These are phyloP conservation scores for Okamejei kenojei DNA, from an alignment of 2,797 vertebrate species.

Conservation along the genomic window DNA sequence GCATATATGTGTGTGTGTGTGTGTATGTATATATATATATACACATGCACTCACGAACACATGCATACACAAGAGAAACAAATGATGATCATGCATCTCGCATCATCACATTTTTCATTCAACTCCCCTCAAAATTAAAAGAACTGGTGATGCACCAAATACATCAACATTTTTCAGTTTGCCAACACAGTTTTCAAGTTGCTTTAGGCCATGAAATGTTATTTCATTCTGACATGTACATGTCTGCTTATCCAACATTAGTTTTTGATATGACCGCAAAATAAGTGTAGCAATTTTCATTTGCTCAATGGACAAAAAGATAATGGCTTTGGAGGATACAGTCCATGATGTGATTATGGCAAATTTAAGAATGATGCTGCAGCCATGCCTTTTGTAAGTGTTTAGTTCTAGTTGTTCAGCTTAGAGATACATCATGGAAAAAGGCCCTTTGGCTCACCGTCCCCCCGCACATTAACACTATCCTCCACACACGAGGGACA, in stretches of 20 bases:
- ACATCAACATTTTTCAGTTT: not conserved
- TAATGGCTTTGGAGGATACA: not conserved
- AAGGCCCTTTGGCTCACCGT: too few species aligned
- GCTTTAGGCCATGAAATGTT: not conserved
- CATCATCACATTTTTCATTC: not conserved
- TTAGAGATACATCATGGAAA: too few species aligned
- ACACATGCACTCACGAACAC: too few species aligned
- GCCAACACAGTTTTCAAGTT: not conserved
- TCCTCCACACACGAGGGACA: too few species aligned
- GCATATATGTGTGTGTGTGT: too few species aligned
- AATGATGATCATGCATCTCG: not conserved
- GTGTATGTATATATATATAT: too few species aligned
- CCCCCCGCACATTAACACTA: too few species aligned
- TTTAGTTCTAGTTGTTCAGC: too few species aligned
- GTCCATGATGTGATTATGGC: not conserved
- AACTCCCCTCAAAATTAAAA: not conserved
- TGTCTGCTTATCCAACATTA: not conserved
- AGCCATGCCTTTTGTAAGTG: not conserved
- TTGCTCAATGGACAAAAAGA: not conserved
- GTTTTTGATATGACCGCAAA: not conserved
- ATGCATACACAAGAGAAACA: not conserved
- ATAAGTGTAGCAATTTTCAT: not conserved
- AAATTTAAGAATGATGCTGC: not conserved
- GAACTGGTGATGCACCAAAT: not conserved
- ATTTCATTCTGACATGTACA: not conserved